Evolutionary conservation across 2,888 invertebrate species (phyloP), one percentile per base, ranked within the genome.

Genomic region (Meteorus colon): DNA sequence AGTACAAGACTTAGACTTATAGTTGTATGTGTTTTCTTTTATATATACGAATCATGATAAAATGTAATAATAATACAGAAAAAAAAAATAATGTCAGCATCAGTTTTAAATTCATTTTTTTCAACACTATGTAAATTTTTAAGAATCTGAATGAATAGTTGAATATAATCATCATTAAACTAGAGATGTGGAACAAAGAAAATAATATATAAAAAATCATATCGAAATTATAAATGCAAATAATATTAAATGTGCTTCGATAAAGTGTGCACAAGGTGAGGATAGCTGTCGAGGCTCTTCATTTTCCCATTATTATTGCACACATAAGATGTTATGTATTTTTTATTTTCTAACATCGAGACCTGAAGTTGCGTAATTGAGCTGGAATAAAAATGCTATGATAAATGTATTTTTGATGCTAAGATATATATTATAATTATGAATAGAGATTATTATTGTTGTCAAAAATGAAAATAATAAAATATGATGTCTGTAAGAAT

Each of bases 21-120:
- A 84, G 83, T 79, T 77, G 51, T 82, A 82, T 82, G 82, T 60
- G 78, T 78, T 77, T 82, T 84, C 82, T 86, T 85, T 86, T 86
- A 80, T 85, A 84, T 82, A n/a, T n/a, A 48, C 6, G 48, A 48
- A 48, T 4, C 2, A 48, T 48, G 3, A 48, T 48, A 48, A 48
- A 4, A 48, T 41, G 41, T n/a, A 48, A 48, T 48, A 48, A 48
- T n/a, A 48, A 48, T 75, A 77, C 68, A 62, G 73, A 73, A 76
- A 72, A 67, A 34, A 45, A 74, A 69, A 66, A 14, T 37, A 65
- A 51, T 55, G 71, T 51, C 60, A 51, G 34, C n/a, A 59, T 45
- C 67, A 75, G 60, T 75, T 63, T 65, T 51, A 67, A 73, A 34
- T 48, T 48, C 16, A 5, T n/a, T 41, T 41, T 12, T 41, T 12